A percentile compares a stretch with the other conserved stretches of the same genome.
These are phyloP conservation scores for Herminia tarsipennalis DNA, from an alignment of 2,888 invertebrate species.

Conservation along the genomic window DNA sequence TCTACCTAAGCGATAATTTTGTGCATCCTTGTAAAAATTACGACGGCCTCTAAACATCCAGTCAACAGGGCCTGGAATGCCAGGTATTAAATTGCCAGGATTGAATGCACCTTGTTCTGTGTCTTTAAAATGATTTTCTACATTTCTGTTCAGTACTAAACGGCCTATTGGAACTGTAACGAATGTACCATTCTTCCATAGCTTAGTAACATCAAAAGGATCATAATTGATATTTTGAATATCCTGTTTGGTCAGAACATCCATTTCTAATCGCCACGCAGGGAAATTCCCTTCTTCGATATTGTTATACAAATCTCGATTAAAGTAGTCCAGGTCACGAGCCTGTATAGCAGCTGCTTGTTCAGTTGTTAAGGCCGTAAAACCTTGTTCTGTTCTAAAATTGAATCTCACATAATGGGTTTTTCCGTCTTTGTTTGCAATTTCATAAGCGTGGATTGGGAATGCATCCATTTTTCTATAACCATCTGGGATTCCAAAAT, in stretches of 20 bases:
- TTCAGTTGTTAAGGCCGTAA: conserved; percentile 88
- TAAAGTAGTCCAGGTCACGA: conserved; percentile 92
- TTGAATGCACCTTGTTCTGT: conserved; percentile 81
- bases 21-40: conserved; percentile 84
- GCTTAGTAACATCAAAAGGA: conserved; percentile 76
- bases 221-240: conserved; percentile 65
- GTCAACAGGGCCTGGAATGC: conserved; percentile 82
- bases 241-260: conserved; percentile 70
- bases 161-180: conserved; percentile 79
- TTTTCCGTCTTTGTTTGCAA: conserved; percentile 90
- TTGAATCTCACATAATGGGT: conserved; percentile 94
- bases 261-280: conserved; percentile 71
- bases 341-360: conserved; percentile 87
- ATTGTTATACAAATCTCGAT: conserved; percentile 93
- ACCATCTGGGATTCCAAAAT: conserved; percentile 95
- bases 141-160: conserved; percentile 77
- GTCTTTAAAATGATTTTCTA: conserved; percentile 77
- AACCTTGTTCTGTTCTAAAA: conserved; percentile 94
- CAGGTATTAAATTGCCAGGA: conserved; percentile 61
- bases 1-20: conserved; percentile 58
- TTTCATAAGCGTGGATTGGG: conserved; percentile 94
- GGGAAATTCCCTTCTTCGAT: conserved; percentile 88
- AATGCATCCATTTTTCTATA: conserved; percentile 95
- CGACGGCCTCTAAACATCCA: conserved; percentile 79
- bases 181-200: conserved; percentile 74